Base-by-base conservation (phyloP, 2,113 vertebrate species). In the Hippocampus mohnikei region DNA sequence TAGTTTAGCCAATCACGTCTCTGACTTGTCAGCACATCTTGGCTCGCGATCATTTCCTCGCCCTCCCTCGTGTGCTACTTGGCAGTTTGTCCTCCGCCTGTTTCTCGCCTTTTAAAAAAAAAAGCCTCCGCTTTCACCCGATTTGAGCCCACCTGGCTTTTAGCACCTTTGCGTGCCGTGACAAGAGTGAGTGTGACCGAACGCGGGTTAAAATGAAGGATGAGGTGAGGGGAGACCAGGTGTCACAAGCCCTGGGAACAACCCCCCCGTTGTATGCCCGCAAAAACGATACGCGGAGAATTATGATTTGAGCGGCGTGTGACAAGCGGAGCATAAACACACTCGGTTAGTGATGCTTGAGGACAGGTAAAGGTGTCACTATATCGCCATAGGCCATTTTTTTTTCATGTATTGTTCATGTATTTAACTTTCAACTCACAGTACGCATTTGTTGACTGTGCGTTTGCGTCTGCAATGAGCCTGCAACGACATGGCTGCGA, bases 291-390 rank as follows among this genome's bases (percentile, higher is more conserved):
- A 55, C n/a, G 29, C 23, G 11, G n/a, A 41, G 25, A 20, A 21
- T 29, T 42, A 72, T n/a, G 9, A 64, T 66, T 25, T 60, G 29
- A 59, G 75, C 11, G 58, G 70, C 25, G 55, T 23, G n/a, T 56
- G n/a, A 29, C 23, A 55, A 23, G 23, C 53, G 7, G 5, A 18
- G 20, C 50, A 52, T 52, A 55, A 55, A 55, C 53, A 9, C 21
- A 56, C n/a, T 12, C n/a, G 9, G 8, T 21, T 16, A 52, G 23
- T 3, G n/a, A n/a, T 8, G n/a, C 8, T n/a, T 20, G 48, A 1
- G 48, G 48, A 20, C 48, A 50, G 46, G 16, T 50, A 50, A 50
- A 15, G 29, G 29, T 29, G 29, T 33, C 33, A 5, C 42, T 11
- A 44, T 44, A 44, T 44, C 42, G 13, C 42, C 13, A 44, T 21